Percentiles rank a stretch among this genome's conserved stretches.
Evolutionary conservation across 1,140 invertebrate genomes (phyloP).

Genomic region (Portunus trituberculatus): DNA sequence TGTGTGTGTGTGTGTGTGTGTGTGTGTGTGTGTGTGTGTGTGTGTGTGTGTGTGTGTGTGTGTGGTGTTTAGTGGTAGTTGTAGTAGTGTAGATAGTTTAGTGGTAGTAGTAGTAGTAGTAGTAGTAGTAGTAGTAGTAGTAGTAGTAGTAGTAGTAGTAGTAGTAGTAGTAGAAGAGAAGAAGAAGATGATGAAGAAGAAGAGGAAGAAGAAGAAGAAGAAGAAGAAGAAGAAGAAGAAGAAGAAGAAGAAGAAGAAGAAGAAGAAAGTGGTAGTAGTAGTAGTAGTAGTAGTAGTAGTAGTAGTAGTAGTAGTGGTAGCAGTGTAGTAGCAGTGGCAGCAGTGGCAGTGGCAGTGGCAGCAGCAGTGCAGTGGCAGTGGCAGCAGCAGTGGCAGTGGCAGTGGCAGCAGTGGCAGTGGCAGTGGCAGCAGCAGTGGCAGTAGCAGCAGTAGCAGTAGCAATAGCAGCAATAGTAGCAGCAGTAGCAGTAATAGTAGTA

Average conservation of each 20-base stretch:
- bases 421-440: too few relatives aligned
- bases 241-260: not conserved
- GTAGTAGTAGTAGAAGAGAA: not conserved
- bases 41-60: not conserved
- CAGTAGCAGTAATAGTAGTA: conserved; percentile 23
- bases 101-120: too few relatives aligned
- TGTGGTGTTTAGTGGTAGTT: not conserved
- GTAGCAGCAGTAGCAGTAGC: too few relatives aligned
- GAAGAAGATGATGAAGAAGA: not conserved
- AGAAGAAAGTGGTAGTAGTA: not conserved
- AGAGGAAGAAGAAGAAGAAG: not conserved
- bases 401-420: too few relatives aligned
- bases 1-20: conserved; percentile 49
- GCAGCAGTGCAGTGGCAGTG: not conserved
- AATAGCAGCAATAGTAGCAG: too few relatives aligned
- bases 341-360: not conserved
- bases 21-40: conserved; percentile 21
- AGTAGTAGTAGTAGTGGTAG: not conserved
- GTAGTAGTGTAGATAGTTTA: not conserved
- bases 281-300: not conserved
- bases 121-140: too few relatives aligned
- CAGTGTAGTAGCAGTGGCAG: not conserved
- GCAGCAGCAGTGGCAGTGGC: not conserved
- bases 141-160: too few relatives aligned
- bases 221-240: not conserved